phyloP scores from a whole-genome alignment of 2,113 vertebrate species.

The Dasyornis broadbenti region DNA sequence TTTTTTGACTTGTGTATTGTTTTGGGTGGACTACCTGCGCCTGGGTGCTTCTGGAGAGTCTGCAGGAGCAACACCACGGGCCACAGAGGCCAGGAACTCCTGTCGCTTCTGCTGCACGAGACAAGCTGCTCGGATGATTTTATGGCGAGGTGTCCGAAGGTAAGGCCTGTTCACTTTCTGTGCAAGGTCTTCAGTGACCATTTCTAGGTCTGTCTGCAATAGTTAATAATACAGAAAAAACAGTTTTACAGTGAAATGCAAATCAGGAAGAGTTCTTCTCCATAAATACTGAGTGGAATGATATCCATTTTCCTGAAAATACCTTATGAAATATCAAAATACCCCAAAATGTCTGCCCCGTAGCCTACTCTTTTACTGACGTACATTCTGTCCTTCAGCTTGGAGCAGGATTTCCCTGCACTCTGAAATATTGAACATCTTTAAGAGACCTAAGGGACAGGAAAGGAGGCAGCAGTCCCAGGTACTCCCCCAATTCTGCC shows the following conservation, averaged over 20 bases:
- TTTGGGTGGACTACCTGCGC: constrained; percentile 79
- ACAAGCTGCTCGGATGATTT: constrained; percentile 94
- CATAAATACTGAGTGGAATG: not conserved
- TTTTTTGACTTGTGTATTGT: not conserved
- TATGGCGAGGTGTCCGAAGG: constrained; percentile 94
- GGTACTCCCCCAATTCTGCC: not conserved
- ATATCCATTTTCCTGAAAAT: not conserved
- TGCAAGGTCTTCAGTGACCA: constrained; percentile 98
- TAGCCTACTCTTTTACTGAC: not conserved
- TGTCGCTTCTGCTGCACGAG: constrained; percentile 96
- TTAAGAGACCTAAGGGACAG: not conserved
- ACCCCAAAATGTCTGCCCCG: not conserved
- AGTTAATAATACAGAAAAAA: not conserved
- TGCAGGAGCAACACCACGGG: constrained; percentile 93
- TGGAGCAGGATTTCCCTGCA: not conserved
- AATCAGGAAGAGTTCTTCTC: not conserved
- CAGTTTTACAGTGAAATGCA: not conserved
- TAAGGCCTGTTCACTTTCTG: constrained; percentile 99
- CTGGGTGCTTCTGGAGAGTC: constrained; percentile 93
- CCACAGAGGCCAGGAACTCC: constrained; percentile 95
- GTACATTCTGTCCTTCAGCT: not conserved
- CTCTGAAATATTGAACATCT: not conserved
- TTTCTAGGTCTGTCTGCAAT: constrained; percentile 93
- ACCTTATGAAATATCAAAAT: not conserved
- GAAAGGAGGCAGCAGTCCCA: not conserved